Conservation (phyloP, 2,797 vertebrate genomes). For the Novumbra hubbsi region DNA sequence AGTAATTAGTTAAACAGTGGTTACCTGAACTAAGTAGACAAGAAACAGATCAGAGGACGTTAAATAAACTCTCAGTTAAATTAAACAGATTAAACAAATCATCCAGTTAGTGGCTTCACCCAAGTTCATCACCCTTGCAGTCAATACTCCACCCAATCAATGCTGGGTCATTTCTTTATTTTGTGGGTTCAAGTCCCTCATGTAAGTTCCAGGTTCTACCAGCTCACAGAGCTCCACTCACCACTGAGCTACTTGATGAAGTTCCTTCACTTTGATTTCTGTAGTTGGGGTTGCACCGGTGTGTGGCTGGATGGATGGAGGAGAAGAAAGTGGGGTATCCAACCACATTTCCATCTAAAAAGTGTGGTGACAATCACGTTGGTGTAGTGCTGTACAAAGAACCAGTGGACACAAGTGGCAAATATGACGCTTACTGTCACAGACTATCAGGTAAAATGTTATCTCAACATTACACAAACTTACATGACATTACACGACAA, state of each 20-base stretch:
- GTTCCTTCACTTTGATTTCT: background rate
- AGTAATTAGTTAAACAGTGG: no score
- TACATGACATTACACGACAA: no score
- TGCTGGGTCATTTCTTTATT: no score
- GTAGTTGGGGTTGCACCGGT: constrained; percentile 91
- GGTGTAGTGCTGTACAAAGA: constrained; percentile 84
- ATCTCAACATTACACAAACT: background rate
- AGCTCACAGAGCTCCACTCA: background rate
- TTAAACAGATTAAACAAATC: no score
- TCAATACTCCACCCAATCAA: background rate
- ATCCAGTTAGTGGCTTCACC: background rate
- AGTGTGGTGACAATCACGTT: constrained; percentile 81
- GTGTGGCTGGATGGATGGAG: constrained; percentile 88
- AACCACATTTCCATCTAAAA: constrained; percentile 76
- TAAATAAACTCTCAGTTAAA: no score
- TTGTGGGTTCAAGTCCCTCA: no score
- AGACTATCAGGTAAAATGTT: constrained; percentile 75
- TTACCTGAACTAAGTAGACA: no score
- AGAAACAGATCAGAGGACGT: no score
- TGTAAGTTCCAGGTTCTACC: no score
- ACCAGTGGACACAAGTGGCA: constrained; percentile 74
- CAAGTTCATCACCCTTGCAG: background rate
- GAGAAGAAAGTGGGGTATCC: constrained; percentile 85
- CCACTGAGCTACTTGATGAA: background rate
- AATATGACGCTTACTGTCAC: constrained; percentile 92